phyloP scores from a whole-genome alignment of 2,797 vertebrate species.

The Pteropus rufus region DNA sequence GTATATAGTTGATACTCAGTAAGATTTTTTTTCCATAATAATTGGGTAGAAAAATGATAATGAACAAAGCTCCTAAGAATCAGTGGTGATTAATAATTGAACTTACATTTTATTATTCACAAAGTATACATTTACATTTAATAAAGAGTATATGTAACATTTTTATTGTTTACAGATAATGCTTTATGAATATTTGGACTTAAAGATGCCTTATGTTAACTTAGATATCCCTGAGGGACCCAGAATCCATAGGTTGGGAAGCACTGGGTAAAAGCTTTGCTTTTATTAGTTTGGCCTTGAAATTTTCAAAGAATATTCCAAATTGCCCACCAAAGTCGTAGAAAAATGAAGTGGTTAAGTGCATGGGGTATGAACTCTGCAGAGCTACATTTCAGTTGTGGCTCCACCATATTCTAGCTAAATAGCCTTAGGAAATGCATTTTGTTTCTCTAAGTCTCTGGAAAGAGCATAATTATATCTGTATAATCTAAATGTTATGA shows the following conservation, averaged over 20 bases:
- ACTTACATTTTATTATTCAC: not conserved
- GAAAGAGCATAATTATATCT: not conserved
- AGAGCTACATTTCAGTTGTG: not conserved
- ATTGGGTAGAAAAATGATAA: conserved; percentile 16
- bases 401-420: not conserved
- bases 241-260: not conserved
- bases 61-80: not conserved
- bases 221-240: not conserved
- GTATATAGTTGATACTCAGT: not conserved
- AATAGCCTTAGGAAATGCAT: not conserved
- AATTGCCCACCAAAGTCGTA: not conserved
- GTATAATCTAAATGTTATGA: not conserved
- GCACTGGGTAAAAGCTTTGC: not conserved
- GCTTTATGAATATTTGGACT: not conserved
- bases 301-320: conserved; percentile 2
- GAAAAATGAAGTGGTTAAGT: not conserved
- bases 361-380: not conserved
- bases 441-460: not conserved
- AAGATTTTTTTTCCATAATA: not conserved
- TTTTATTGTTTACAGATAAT: conserved; percentile 29
- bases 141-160: not conserved
- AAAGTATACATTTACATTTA: conserved; percentile 8
- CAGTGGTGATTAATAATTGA: not conserved
- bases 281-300: conserved; percentile 13
- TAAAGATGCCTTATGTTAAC: conserved; percentile 36